Evolutionary conservation across 2,113 vertebrate species (phyloP), one percentile per base, ranked within the genome.

Genomic region (Petaurus breviceps): DNA sequence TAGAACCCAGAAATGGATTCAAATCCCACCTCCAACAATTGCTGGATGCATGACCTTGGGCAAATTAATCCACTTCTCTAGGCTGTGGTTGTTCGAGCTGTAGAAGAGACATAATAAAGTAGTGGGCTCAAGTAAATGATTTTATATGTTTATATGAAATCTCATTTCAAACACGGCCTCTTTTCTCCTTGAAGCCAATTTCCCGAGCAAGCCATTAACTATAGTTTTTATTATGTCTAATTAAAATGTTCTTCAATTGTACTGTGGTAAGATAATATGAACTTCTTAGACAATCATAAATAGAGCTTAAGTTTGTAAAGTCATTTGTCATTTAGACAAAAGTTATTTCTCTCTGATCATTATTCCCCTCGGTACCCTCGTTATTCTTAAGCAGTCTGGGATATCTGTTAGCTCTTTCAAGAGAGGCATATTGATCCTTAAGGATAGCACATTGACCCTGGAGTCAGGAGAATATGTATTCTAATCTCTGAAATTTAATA

Each of bases 151-250:
- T 68, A 68, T 49, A n/a, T 6, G 90, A 24, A 61, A 51, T 53
- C 50, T 94, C 94, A 90, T 90, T 95, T 96, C 61, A 95, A 96
- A 11, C 9, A 61, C 91, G 95, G 91, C 24, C 95, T 89, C 54
- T 92, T 97, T 94, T 96, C 51, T 92, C 84, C 57, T 92, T 91
- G 54, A 95, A 95, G 95, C 84, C 90, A 95, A 95, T 84, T 96
- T 84, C 84, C 24, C 53, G 1, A 90, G 19, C 26, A 96, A 54
- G 23, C 12, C 24, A 96, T 94, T 43, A 94, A 94, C 55, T 93
- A 26, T 94, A 51, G 28, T 54, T 93, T 94, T 90, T 91, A 91
- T 8, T 89, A 46, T 89, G 14, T 92, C 92, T 91, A 95, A 84
- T 92, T 96, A 95, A 96, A 94, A 96, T 14, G 43, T 49, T 92